These are phyloP conservation scores for Epinephelus awoara DNA, from an alignment of 2,797 vertebrate genomes.

Conservation along the genomic window DNA sequence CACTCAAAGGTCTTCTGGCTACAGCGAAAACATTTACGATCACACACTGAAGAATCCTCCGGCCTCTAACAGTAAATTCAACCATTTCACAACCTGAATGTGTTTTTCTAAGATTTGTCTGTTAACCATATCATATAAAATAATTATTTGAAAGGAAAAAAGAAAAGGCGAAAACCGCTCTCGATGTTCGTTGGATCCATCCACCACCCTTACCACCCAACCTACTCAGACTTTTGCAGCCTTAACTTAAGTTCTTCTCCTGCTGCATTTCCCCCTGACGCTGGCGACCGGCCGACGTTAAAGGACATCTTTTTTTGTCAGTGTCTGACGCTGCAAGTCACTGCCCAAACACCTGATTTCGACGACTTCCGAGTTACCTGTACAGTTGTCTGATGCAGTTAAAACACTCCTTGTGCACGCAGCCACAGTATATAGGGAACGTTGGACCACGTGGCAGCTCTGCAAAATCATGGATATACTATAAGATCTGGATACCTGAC, in stretches of 20 bases:
- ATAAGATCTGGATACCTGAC: too few species aligned
- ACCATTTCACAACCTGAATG: background rate
- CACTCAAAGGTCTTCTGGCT: conserved; percentile 1
- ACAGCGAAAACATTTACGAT: background rate
- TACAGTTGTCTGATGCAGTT: background rate
- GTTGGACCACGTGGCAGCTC: too few species aligned
- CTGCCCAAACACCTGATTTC: too few species aligned
- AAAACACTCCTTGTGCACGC: background rate
- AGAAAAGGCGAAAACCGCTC: background rate
- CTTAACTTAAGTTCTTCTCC: too few species aligned
- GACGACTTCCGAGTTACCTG: background rate
- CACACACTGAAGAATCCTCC: background rate
- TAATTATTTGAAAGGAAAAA: background rate
- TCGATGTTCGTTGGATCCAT: too few species aligned
- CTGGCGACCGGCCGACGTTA: too few species aligned
- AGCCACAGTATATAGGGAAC: background rate
- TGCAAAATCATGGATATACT: too few species aligned
- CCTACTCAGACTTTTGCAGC: too few species aligned
- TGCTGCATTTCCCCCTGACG: too few species aligned
- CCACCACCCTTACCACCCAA: too few species aligned
- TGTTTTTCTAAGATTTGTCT: background rate
- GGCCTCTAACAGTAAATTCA: background rate
- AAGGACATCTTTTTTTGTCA: too few species aligned
- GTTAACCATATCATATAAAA: background rate
- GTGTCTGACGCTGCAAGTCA: too few species aligned